These are phyloP conservation scores for Lasius fuliginosus DNA, from an alignment of 2,888 invertebrate species.

Conservation along the genomic window DNA sequence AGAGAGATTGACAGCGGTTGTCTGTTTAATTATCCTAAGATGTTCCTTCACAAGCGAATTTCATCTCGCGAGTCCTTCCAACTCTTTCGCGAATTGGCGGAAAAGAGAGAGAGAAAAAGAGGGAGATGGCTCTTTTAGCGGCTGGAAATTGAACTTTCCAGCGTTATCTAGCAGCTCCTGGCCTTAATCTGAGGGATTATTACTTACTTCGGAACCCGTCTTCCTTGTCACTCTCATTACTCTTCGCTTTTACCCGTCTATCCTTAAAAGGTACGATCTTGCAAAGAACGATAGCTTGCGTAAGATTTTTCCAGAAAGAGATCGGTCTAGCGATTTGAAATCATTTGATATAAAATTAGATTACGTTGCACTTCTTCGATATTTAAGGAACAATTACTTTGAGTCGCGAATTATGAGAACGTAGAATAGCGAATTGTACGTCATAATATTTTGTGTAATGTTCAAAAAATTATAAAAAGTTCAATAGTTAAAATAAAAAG, in stretches of 20 bases:
- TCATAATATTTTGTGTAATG: background rate
- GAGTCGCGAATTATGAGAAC: background rate
- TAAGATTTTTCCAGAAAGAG: slow-evolving; percentile 4
- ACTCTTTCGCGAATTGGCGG: slow-evolving; percentile 20
- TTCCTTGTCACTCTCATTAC: slow-evolving; percentile 55
- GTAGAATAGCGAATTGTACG: background rate
- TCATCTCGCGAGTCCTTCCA: slow-evolving; percentile 10
- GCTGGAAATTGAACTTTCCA: slow-evolving; percentile 68
- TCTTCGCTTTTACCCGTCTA: slow-evolving; percentile 48
- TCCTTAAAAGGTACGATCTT: slow-evolving; percentile 23
- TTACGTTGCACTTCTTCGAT: slow-evolving; percentile 13
- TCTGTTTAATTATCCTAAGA: slow-evolving; percentile 59
- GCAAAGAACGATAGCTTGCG: slow-evolving; percentile 13
- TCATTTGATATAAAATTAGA: slow-evolving; percentile 29
- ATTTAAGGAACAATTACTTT: slow-evolving; percentile 8
- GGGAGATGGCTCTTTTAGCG: slow-evolving; percentile 57
- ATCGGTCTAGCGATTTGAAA: slow-evolving; percentile 38
- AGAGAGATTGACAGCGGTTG: background rate
- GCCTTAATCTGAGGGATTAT: slow-evolving; percentile 74
- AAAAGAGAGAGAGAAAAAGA: background rate
- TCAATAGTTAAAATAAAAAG: background rate
- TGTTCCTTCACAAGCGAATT: slow-evolving; percentile 32
- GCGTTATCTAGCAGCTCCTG: slow-evolving; percentile 62
- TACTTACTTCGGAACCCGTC: slow-evolving; percentile 59
- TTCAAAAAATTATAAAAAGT: background rate